These are phyloP conservation scores for Elysia crispata DNA, from an alignment of 2,888 invertebrate genomes.

Conservation along the genomic window DNA sequence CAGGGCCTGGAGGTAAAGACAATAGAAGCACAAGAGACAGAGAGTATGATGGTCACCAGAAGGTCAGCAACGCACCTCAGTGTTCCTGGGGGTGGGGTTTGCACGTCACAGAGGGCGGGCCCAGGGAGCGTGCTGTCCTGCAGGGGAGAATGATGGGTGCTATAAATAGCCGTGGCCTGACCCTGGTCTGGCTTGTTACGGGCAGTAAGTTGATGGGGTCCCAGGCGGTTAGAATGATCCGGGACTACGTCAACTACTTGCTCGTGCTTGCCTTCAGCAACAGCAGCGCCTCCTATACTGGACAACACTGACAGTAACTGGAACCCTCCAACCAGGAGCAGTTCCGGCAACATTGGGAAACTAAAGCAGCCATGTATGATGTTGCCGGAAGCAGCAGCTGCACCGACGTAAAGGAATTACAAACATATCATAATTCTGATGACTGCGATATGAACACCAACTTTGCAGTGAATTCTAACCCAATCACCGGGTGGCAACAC, in stretches of 20 bases:
- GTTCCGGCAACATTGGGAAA: too few species aligned
- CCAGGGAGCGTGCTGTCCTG: not conserved
- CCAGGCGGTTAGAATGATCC: conserved; percentile 65
- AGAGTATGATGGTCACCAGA: not conserved
- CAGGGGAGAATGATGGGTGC: not conserved
- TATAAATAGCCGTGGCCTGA: too few species aligned
- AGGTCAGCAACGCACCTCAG: not conserved
- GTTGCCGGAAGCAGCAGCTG: too few species aligned
- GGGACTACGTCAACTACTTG: conserved; percentile 74
- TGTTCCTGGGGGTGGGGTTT: not conserved
- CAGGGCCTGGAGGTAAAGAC: not conserved
- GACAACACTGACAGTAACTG: too few species aligned
- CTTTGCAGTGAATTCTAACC: too few species aligned
- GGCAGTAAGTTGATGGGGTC: conserved; percentile 73
- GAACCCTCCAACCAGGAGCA: not conserved
- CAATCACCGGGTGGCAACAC: too few species aligned
- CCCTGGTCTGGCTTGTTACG: conserved; percentile 39
- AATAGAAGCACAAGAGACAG: not conserved
- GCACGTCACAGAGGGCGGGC: too few species aligned
- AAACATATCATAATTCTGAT: too few species aligned
- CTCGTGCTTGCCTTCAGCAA: conserved; percentile 48
- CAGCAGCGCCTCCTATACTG: not conserved
- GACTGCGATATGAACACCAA: too few species aligned
- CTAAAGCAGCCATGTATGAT: too few species aligned
- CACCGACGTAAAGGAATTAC: too few species aligned